These are phyloP conservation scores for Torymus aiolomorphi DNA, from an alignment of 2,888 invertebrate genomes.

Conservation along the genomic window DNA sequence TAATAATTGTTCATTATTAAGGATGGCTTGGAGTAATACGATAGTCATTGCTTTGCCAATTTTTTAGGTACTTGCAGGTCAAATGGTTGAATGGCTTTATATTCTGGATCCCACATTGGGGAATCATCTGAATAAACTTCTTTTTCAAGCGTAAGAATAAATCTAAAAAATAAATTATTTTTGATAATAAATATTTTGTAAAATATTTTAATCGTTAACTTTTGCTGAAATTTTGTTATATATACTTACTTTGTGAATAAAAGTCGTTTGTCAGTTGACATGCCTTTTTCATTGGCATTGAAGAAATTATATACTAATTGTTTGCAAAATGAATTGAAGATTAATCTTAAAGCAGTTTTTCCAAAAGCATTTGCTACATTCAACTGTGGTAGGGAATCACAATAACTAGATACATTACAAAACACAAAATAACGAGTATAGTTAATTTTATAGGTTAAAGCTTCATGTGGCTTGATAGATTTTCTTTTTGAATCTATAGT, in stretches of 20 bases:
- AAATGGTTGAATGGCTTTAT: constrained; percentile 84
- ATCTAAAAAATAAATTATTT: too few species aligned
- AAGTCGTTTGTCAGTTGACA: constrained; percentile 90
- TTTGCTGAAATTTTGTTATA: constrained; percentile 16
- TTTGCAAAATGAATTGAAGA: constrained; percentile 88
- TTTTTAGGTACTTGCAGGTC: constrained; percentile 79
- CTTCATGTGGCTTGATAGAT: constrained; percentile 86
- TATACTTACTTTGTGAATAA: constrained; percentile 83
- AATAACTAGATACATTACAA: constrained; percentile 96
- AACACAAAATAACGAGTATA: constrained; percentile 96
- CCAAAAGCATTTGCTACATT: constrained; percentile 96
- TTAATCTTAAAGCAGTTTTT: constrained; percentile 88
- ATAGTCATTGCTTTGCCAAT: too few species aligned
- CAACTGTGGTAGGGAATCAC: constrained; percentile 93
- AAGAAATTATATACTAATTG: constrained; percentile 95
- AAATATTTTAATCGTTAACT: constrained; percentile 22
- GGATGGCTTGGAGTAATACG: too few species aligned
- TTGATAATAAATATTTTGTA: constrained; percentile 42
- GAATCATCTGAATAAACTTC: constrained; percentile 91
- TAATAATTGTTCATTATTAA: too few species aligned
- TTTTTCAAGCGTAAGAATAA: constrained; percentile 90
- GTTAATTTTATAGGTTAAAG: constrained; percentile 91
- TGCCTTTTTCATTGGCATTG: constrained; percentile 92
- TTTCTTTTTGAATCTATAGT: constrained; percentile 87
- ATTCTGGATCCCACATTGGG: constrained; percentile 96